Evolutionary conservation across 2,888 invertebrate genomes (phyloP).

Genomic region (Heteromyza rotundicornis): DNA sequence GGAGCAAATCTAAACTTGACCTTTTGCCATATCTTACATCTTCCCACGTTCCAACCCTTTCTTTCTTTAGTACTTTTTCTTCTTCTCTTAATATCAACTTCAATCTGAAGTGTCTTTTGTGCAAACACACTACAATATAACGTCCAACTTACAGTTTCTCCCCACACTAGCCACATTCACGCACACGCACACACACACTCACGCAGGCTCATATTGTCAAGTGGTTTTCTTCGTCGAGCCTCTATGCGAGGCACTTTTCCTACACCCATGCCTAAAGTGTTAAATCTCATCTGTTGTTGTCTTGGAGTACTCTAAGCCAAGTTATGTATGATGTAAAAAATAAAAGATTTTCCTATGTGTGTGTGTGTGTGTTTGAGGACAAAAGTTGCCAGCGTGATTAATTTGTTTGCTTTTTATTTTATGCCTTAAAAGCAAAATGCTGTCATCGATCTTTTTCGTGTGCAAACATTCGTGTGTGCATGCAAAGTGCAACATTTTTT

Average conservation of each 20-base stretch:
- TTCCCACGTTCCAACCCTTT: neutral
- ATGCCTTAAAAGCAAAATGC: slow-evolving; percentile 27
- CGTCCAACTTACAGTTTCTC: neutral
- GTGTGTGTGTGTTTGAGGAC: neutral
- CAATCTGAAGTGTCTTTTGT: slow-evolving; percentile 5
- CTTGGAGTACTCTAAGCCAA: too few relatives aligned
- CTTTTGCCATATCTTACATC: slow-evolving; percentile 26
- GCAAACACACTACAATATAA: neutral
- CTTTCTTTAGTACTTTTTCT: neutral
- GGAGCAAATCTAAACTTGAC: slow-evolving; percentile 43
- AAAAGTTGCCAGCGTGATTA: slow-evolving; percentile 41
- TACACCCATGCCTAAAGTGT: slow-evolving; percentile 17
- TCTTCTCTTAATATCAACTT: neutral
- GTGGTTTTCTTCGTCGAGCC: slow-evolving; percentile 33
- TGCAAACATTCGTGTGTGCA: neutral
- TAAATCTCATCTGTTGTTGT: slow-evolving; percentile 7
- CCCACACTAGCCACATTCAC: neutral
- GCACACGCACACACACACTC: neutral
- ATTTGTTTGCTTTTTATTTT: slow-evolving; percentile 41
- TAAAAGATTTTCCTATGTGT: too few relatives aligned
- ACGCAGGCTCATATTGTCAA: slow-evolving; percentile 19
- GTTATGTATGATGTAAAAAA: too few relatives aligned
- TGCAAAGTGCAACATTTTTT: neutral
- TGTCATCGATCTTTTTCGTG: slow-evolving; percentile 29
- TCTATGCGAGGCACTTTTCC: neutral